A percentile compares a stretch with the other conserved stretches of the same genome.
Conservation (phyloP, 2,888 invertebrate species). For the Ametastegia equiseti region DNA sequence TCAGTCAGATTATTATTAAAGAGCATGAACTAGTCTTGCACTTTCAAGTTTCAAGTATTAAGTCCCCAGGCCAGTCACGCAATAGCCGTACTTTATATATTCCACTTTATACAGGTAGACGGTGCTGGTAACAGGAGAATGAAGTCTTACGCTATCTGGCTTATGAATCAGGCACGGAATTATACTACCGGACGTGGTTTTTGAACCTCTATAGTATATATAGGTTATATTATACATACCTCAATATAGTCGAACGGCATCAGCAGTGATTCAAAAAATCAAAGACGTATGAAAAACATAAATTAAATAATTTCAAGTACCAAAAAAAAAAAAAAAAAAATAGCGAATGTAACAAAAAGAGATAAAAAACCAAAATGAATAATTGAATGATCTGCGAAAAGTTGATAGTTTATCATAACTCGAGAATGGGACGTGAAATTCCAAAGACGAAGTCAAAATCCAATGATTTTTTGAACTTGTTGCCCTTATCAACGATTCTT, state of each 20-base stretch:
- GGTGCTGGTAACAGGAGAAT: not conserved
- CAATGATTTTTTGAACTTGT: no score
- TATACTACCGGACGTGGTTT: constrained; percentile 21
- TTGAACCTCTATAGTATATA: no score
- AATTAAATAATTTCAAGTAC: no score
- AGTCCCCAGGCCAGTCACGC: constrained; percentile 8
- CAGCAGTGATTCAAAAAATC: not conserved
- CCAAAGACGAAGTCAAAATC: no score
- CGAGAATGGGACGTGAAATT: no score
- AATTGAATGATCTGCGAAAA: no score
- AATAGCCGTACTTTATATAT: not conserved
- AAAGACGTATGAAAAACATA: not conserved
- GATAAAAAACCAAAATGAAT: no score
- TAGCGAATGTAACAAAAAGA: no score
- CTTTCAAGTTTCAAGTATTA: constrained; percentile 1
- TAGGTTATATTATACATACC: no score
- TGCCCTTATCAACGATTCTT: no score
- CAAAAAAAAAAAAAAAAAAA: not conserved
- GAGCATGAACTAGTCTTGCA: not conserved
- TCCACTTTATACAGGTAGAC: not conserved
- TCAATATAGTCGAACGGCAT: not conserved
- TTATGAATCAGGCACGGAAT: not conserved
- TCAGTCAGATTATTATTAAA: constrained; percentile 5
- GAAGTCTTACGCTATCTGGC: not conserved
- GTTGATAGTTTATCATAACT: no score